Conservation (phyloP, 1,140 invertebrate species). For the Aphelinus atriplicis region DNA sequence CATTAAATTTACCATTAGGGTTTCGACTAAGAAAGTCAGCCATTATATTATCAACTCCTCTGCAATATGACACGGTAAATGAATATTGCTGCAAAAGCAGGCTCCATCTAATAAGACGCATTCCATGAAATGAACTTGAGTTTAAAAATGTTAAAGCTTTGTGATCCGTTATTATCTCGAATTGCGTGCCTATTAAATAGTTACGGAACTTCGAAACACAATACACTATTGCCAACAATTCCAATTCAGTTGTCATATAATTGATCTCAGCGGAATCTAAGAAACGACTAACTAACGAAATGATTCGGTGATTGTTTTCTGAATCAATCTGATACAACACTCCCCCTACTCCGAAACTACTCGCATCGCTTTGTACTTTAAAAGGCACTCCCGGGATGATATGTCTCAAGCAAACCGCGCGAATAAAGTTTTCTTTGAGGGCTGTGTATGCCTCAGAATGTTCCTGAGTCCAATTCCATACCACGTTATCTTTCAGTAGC, state of each 20-base stretch:
- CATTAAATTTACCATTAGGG: background rate
- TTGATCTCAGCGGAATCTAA: conserved; percentile 40
- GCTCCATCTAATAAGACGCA: background rate
- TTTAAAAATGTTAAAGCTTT: background rate
- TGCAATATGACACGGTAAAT: background rate
- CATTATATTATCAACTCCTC: background rate
- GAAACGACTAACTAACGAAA: conserved; percentile 34
- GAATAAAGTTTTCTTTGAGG: background rate
- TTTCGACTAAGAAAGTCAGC: background rate
- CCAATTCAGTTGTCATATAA: conserved; percentile 36
- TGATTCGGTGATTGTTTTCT: conserved; percentile 9
- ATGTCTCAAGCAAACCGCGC: background rate
- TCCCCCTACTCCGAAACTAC: background rate
- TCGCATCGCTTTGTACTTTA: background rate
- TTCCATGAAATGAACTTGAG: background rate
- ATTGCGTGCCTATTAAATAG: background rate
- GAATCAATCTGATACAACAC: background rate
- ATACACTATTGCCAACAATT: conserved; percentile 44
- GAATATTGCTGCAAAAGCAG: background rate
- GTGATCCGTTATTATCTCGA: conserved; percentile 6
- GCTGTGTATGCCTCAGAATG: no score
- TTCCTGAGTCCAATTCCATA: no score
- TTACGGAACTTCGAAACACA: background rate
- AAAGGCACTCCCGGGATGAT: background rate
- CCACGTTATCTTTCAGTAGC: no score